Base-by-base conservation (phyloP, 2,888 invertebrate genomes). In the Drosophila multiciliata region DNA sequence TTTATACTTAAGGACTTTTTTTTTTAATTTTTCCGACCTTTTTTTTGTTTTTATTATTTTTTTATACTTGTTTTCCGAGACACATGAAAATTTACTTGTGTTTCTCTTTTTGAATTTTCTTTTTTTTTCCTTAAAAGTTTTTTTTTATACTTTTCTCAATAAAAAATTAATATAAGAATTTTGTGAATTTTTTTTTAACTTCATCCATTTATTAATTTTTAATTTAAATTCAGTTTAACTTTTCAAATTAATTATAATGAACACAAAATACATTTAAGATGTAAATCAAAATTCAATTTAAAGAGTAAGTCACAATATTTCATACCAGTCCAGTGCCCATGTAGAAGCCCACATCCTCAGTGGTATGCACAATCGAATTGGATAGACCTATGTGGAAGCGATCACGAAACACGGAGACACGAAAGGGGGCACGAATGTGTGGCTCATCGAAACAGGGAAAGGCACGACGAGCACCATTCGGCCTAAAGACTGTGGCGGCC, bases 371-470 rank as follows among this genome's bases (percentile, higher is more conserved):
- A 32, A 96, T 96, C 94, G 96, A 96, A 91, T 96, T 96, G 92
- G 96, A 96, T 65, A 96, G 93, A 6, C 96, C 96, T 89, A 96
- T 95, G 92, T 97, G 96, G 92, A 96, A 96, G 91, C 96, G 94
- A 92, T 96, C 96, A 79, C 96, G 94, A 87, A 96, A 96, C 87
- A 96, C 96, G 45, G 96, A 96, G 90, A 97, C 94, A 90, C 95
- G 95, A 93, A 97, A 97, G 78, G 95, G 95, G 2, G 97, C 96
- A 91, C 97, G 96, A 87, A 96, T 95, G 77, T 96, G 96, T 6
- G 97, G 97, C 90, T 97, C 97, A 90, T 97, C 97, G 90, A 97
- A 97, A 91, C 97, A 97, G 17, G 97, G 97, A 91, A 97, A 97
- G 38, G 96, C 96, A 75, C 95, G 95, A 70, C 96, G 94, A 9